Conservation (phyloP, 2,888 invertebrate species). For the Sympetrum striolatum region DNA sequence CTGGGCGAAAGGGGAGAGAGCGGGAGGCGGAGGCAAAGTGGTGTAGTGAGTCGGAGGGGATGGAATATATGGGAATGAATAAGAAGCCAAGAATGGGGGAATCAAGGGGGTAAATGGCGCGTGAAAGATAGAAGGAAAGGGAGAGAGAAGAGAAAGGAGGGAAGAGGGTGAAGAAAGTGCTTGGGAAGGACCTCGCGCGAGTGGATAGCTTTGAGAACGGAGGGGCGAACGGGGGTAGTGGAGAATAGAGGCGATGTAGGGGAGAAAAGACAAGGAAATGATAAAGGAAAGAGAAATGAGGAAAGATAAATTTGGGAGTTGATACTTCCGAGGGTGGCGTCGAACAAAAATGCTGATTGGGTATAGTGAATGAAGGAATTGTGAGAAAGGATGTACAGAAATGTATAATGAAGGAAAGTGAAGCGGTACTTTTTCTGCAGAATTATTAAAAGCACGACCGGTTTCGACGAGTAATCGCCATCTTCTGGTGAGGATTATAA, state of each 20-base stretch:
- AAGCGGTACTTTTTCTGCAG: too few species aligned
- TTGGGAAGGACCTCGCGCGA: not conserved
- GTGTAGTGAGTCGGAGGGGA: not conserved
- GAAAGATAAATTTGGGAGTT: too few species aligned
- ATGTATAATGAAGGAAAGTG: too few species aligned
- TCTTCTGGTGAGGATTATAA: too few species aligned
- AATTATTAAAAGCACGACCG: too few species aligned
- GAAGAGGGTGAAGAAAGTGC: not conserved
- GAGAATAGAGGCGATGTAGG: not conserved
- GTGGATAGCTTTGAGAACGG: not conserved
- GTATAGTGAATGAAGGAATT: too few species aligned
- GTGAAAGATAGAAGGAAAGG: not conserved
- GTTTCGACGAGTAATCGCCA: too few species aligned
- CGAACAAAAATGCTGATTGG: too few species aligned
- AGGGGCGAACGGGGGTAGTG: not conserved
- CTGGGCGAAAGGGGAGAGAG: not conserved
- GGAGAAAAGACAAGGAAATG: too few species aligned
- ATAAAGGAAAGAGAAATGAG: too few species aligned
- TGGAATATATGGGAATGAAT: not conserved
- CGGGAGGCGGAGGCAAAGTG: not conserved
- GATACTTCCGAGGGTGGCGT: too few species aligned
- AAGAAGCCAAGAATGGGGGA: not conserved
- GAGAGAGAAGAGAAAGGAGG: not conserved
- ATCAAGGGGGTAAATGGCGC: not conserved
- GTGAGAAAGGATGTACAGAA: too few species aligned